A percentile compares a stretch with the other conserved stretches of the same genome.
Evolutionary conservation across 2,888 invertebrate species (phyloP).

Genomic region (Drosophila fulvimacula): DNA sequence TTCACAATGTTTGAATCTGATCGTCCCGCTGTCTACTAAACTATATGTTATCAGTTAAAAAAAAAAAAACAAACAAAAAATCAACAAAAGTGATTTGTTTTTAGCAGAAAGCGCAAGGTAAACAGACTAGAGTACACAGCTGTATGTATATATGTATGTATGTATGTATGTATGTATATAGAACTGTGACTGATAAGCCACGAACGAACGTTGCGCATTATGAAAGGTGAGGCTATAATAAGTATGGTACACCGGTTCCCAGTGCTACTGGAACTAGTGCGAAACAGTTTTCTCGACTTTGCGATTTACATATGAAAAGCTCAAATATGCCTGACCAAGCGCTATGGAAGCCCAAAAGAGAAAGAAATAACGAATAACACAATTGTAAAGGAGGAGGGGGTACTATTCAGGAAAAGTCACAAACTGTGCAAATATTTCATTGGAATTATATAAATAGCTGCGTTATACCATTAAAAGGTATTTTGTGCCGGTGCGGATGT

Average conservation of each 20-base stretch:
- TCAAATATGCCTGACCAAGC: conserved; percentile 29
- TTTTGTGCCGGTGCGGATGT: conserved; percentile 44
- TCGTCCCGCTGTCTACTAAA: conserved; percentile 49
- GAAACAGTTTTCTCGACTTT: conserved; percentile 7
- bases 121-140: conserved; percentile 27
- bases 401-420: conserved; percentile 22
- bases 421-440: conserved; percentile 42
- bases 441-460: conserved; percentile 34
- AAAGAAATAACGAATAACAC: not conserved
- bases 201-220: conserved; percentile 11
- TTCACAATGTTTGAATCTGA: conserved; percentile 10
- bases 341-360: conserved; percentile 1
- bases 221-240: conserved; percentile 16
- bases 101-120: conserved; percentile 40
- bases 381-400: no score
- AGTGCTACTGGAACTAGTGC: conserved; percentile 8
- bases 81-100: conserved; percentile 35
- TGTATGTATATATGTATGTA: conserved; percentile 9
- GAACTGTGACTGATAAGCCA: conserved; percentile 35
- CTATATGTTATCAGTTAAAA: conserved; percentile 43
- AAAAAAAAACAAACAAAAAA: conserved; percentile 7
- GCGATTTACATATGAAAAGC: conserved; percentile 32
- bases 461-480: conserved; percentile 27
- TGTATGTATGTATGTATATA: conserved; percentile 2
- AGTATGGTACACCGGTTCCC: conserved; percentile 4